Evolutionary conservation across 2,888 invertebrate genomes (phyloP).

Genomic region (Tenthredo amoena): DNA sequence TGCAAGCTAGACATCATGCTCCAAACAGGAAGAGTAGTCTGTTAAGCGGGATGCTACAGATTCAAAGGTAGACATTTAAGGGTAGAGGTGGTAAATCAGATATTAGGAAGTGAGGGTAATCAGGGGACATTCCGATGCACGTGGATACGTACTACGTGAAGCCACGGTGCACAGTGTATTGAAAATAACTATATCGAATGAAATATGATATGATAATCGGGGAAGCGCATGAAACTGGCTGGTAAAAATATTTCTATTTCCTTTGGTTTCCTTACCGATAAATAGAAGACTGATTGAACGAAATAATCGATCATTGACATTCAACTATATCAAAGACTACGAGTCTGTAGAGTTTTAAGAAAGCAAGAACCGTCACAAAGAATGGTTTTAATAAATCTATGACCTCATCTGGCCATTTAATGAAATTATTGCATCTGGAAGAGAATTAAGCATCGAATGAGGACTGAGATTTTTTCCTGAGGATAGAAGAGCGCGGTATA

Average conservation of each 20-base stretch:
- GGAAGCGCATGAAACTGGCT: not conserved
- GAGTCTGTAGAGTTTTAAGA: not conserved
- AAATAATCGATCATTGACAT: not conserved
- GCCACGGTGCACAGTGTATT: constrained; percentile 55
- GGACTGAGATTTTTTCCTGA: not conserved
- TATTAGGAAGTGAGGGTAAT: constrained; percentile 14
- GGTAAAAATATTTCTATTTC: not conserved
- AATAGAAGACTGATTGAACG: not conserved
- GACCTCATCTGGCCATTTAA: not conserved
- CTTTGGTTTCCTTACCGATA: not conserved
- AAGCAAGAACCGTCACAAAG: not conserved
- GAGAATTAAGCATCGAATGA: not conserved
- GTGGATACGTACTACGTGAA: constrained; percentile 53
- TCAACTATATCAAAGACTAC: not conserved
- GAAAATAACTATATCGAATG: not conserved
- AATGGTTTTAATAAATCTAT: not conserved
- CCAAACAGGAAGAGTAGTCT: not conserved
- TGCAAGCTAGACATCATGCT: constrained; percentile 35
- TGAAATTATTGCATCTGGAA: not conserved
- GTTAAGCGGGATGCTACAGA: constrained; percentile 47
- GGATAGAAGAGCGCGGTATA: not conserved
- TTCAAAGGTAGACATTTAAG: constrained; percentile 27
- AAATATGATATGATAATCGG: not conserved
- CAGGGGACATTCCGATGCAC: constrained; percentile 40
- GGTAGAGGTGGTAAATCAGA: constrained; percentile 43